These are phyloP conservation scores for Cladopsammia gracilis DNA, from an alignment of 64 coral and sea anemone genomes.

Conservation along the genomic window DNA sequence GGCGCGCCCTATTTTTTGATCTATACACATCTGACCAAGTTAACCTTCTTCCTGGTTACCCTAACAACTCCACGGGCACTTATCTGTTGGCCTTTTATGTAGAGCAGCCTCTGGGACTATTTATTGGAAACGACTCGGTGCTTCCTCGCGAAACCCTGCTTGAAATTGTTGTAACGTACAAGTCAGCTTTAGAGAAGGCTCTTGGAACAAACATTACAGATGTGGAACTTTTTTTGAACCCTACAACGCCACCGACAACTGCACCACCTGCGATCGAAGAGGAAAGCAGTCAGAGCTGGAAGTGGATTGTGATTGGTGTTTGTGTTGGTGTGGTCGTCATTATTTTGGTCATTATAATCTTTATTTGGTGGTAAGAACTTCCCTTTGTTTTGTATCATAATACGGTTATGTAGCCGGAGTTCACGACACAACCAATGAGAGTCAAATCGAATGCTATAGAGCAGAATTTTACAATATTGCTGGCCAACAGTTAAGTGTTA, in stretches of 20 bases:
- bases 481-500: too few species aligned
- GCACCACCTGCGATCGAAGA: background rate
- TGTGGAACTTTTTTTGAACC: background rate
- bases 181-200: background rate
- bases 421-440: too few species aligned
- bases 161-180: background rate
- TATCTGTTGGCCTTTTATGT: constrained; percentile 25
- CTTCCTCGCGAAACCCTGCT: background rate
- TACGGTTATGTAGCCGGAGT: too few species aligned
- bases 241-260: background rate
- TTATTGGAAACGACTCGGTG: background rate
- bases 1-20: background rate
- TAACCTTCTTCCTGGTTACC: constrained; percentile 38
- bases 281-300: too few species aligned
- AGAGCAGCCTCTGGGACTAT: background rate
- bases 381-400: too few species aligned
- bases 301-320: constrained; percentile 5
- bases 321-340: background rate
- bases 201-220: background rate
- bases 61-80: background rate
- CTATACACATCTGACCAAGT: constrained; percentile 16
- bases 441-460: too few species aligned
- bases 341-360: background rate
- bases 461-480: too few species aligned
- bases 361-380: background rate